A percentile compares a stretch with the other conserved stretches of the same genome.
phyloP scores from a whole-genome alignment of 2,797 vertebrate species.

The Gymnocypris eckloni region DNA sequence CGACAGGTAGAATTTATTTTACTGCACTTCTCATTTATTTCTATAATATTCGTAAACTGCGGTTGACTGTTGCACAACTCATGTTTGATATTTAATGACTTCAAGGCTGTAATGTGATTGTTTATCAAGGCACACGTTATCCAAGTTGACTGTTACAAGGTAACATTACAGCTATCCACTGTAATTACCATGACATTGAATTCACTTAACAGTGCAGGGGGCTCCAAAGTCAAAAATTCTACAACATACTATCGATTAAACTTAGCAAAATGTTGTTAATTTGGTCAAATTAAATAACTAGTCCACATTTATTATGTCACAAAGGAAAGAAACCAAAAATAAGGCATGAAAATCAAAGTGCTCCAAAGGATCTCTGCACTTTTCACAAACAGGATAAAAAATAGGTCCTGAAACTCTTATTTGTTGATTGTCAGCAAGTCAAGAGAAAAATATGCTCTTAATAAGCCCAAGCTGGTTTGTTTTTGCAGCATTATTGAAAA shows the following conservation, averaged over 20 bases:
- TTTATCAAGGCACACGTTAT: not conserved
- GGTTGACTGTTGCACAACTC: not conserved
- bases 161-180: no score
- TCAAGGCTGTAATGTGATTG: not conserved
- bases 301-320: not conserved
- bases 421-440: not conserved
- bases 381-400: not conserved
- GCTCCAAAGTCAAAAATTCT: not conserved
- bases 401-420: not conserved
- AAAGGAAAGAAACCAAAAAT: no score
- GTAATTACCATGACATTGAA: not conserved
- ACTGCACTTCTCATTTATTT: not conserved
- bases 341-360: not conserved
- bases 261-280: not conserved
- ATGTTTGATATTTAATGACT: not conserved
- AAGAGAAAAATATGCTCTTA: not conserved
- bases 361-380: not conserved
- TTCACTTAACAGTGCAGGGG: not conserved
- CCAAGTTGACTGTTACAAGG: not conserved
- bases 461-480: not conserved
- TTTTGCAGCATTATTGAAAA: not conserved
- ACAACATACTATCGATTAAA: not conserved
- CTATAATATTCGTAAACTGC: not conserved
- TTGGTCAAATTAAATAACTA: not conserved
- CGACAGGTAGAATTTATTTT: not conserved